Evolutionary conservation across 2,888 invertebrate genomes (phyloP).

Genomic region (Euspilapteryx auroguttella): DNA sequence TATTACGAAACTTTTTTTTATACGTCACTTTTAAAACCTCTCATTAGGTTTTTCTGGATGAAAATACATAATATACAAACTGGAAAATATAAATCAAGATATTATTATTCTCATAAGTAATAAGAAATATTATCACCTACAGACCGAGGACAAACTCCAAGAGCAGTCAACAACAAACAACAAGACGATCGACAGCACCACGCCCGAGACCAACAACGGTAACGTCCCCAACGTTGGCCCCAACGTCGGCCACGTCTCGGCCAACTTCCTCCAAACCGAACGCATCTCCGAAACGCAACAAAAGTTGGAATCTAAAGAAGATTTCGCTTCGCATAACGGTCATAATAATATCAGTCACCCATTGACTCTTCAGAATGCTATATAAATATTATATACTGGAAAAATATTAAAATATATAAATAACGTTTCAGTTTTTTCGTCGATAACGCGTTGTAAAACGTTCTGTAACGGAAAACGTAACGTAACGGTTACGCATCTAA

Average conservation of each 20-base stretch:
- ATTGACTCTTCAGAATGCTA: slow-evolving; percentile 43
- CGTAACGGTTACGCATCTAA: too few species aligned
- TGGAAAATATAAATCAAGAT: too few species aligned
- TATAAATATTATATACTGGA: slow-evolving; percentile 27
- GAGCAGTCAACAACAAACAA: slow-evolving; percentile 19
- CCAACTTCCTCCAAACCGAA: slow-evolving; percentile 40
- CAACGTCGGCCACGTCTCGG: slow-evolving; percentile 28
- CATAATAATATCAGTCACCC: slow-evolving; percentile 31
- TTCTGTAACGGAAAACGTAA: too few species aligned
- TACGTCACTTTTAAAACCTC: too few species aligned
- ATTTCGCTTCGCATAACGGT: slow-evolving; percentile 50
- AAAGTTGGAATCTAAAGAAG: slow-evolving; percentile 24
- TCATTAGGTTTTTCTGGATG: too few species aligned
- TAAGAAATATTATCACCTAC: slow-evolving; percentile 7
- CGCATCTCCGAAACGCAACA: slow-evolving; percentile 21
- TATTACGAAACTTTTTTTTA: too few species aligned
- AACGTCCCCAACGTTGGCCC: slow-evolving; percentile 14
- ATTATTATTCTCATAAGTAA: too few species aligned
- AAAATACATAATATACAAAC: too few species aligned
- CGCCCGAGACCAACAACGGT: slow-evolving; percentile 26
- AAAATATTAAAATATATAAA: too few species aligned
- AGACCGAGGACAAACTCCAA: slow-evolving; percentile 34
- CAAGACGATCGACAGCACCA: slow-evolving; percentile 16
- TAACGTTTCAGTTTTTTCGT: too few species aligned
- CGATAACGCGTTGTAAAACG: too few species aligned